Evolutionary conservation across 2,113 vertebrate species (phyloP).

Genomic region (Coracopsis vasa): DNA sequence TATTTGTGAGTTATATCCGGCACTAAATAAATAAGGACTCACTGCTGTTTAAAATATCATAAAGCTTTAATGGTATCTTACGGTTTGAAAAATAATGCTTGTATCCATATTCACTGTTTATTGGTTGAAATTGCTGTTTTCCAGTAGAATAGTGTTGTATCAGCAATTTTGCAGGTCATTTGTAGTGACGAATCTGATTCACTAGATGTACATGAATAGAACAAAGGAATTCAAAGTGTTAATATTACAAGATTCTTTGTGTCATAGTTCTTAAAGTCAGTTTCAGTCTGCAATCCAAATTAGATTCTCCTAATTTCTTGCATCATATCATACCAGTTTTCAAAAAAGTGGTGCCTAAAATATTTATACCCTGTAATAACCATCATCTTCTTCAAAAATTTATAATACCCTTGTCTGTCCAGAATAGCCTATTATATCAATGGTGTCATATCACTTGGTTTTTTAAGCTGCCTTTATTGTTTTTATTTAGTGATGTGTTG

Average conservation of each 20-base stretch:
- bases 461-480: neutral
- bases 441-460: neutral
- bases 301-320: neutral
- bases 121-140: neutral
- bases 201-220: neutral
- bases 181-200: neutral
- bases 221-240: neutral
- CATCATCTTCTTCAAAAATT: neutral
- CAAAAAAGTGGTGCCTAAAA: neutral
- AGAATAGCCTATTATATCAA: neutral
- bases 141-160: neutral
- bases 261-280: neutral
- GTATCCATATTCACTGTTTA: neutral
- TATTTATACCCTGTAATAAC: neutral
- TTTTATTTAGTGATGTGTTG: neutral
- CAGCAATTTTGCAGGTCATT: neutral
- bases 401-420: neutral
- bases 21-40: neutral
- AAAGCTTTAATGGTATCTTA: neutral
- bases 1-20: neutral
- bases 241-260: neutral
- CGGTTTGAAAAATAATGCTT: neutral
- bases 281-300: neutral
- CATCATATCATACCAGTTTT: neutral
- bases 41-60: neutral